phyloP scores from a whole-genome alignment of 2,113 vertebrate genomes.

The Mus spicilegus region DNA sequence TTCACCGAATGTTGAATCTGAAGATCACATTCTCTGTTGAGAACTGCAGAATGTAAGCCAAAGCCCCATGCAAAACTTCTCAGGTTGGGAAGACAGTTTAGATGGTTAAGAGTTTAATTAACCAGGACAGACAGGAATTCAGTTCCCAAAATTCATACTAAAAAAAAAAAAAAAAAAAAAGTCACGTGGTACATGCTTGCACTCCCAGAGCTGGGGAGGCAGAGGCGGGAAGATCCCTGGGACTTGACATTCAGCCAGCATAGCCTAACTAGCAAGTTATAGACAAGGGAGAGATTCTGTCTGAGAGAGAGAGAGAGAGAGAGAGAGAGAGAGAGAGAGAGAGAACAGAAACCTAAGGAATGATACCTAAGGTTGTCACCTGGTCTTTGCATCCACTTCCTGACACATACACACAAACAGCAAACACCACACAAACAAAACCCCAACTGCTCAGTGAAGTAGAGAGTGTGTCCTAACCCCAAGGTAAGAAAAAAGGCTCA shows the following conservation, averaged over 20 bases:
- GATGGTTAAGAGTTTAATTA: not conserved
- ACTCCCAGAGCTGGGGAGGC: not conserved
- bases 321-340: not conserved
- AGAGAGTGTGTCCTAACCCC: not conserved
- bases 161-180: not conserved
- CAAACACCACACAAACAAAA: not conserved
- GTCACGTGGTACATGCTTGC: too few species aligned
- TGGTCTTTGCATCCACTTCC: not conserved
- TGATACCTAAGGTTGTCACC: not conserved
- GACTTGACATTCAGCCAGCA: not conserved
- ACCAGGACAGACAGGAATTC: not conserved
- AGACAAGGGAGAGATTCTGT: not conserved
- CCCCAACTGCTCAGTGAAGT: not conserved
- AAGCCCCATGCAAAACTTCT: too few species aligned
- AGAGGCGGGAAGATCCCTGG: not conserved
- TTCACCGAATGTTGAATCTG: not conserved
- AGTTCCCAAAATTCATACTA: not conserved
- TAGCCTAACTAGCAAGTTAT: not conserved
- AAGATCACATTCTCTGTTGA: not conserved
- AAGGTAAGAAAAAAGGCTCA: not conserved
- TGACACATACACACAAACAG: not conserved
- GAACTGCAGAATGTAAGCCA: too few species aligned
- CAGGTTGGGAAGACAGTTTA: not conserved
- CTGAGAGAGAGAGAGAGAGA: not conserved
- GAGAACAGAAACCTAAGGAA: not conserved